phyloP scores from a whole-genome alignment of 2,888 invertebrate species.

The Acleris emargana region DNA sequence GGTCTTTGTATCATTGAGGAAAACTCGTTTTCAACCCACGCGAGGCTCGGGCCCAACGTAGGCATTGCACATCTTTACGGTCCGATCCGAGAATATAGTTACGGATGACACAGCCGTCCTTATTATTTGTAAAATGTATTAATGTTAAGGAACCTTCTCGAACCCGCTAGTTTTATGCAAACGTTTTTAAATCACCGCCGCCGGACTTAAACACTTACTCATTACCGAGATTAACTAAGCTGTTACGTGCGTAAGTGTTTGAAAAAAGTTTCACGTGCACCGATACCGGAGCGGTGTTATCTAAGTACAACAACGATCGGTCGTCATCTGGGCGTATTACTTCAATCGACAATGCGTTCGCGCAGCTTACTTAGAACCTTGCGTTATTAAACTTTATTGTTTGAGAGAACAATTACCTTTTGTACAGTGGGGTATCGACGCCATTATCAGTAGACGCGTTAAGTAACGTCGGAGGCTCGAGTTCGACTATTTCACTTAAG shows the following conservation, averaged over 20 bases:
- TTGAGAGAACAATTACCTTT: slow-evolving; percentile 82
- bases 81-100: no score
- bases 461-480: slow-evolving; percentile 69
- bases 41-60: no score
- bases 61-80: no score
- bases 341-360: slow-evolving; percentile 55
- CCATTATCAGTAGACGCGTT: slow-evolving; percentile 74
- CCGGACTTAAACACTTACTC: slow-evolving; percentile 25
- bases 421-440: slow-evolving; percentile 72
- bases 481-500: slow-evolving; percentile 67
- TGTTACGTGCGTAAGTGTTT: slow-evolving; percentile 33
- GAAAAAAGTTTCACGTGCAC: slow-evolving; percentile 33
- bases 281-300: slow-evolving; percentile 34
- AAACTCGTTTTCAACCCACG: no score
- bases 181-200: not conserved
- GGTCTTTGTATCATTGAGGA: no score
- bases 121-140: not conserved
- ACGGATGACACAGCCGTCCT: not conserved
- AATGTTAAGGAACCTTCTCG: not conserved
- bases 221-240: slow-evolving; percentile 32
- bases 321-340: slow-evolving; percentile 54
- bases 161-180: not conserved
- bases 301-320: slow-evolving; percentile 45
- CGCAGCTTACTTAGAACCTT: slow-evolving; percentile 74
- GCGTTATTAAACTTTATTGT: slow-evolving; percentile 78